Evolutionary conservation across 2,888 invertebrate genomes (phyloP).

Genomic region (Platycheirus albimanus): DNA sequence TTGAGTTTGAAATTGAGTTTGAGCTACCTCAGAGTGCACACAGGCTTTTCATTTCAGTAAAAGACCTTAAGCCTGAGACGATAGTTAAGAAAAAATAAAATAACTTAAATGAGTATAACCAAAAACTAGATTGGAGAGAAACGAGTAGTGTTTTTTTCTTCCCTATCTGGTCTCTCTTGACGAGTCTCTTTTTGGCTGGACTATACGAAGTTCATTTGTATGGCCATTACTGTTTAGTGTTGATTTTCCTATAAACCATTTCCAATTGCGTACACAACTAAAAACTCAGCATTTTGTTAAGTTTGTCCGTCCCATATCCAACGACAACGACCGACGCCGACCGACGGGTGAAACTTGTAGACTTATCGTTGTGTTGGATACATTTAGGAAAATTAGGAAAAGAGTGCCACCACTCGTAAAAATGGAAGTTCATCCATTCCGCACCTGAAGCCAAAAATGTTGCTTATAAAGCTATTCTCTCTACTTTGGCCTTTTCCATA

Average conservation of each 20-base stretch:
- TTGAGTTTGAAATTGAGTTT: constrained; percentile 42
- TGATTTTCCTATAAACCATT: not conserved
- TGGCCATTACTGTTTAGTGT: constrained; percentile 47
- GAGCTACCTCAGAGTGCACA: constrained; percentile 39
- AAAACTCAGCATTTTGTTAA: constrained; percentile 17
- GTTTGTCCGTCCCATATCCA: no score
- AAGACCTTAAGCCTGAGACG: constrained; percentile 2
- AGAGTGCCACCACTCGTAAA: constrained; percentile 17
- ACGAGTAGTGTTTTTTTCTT: not conserved
- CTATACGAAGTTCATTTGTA: constrained; percentile 11
- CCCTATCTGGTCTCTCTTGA: constrained; percentile 36
- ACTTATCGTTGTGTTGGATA: constrained; percentile 15
- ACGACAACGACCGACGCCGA: no score
- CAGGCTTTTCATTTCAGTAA: constrained; percentile 44
- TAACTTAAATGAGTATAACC: constrained; percentile 22
- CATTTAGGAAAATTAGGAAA: constrained; percentile 30
- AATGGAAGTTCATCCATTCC: constrained; percentile 5
- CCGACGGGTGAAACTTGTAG: constrained; percentile 51
- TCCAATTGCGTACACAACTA: constrained; percentile 48
- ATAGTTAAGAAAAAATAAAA: constrained; percentile 6
- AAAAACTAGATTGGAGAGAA: constrained; percentile 15
- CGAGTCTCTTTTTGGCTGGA: constrained; percentile 40
- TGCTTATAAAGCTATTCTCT: not conserved
- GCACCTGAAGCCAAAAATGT: constrained; percentile 1
- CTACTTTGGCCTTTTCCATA: constrained; percentile 25